A percentile compares a stretch with the other conserved stretches of the same genome.
These are phyloP conservation scores for Propithecus deckenii DNA, from an alignment of 2,797 vertebrate species.

Conservation along the genomic window DNA sequence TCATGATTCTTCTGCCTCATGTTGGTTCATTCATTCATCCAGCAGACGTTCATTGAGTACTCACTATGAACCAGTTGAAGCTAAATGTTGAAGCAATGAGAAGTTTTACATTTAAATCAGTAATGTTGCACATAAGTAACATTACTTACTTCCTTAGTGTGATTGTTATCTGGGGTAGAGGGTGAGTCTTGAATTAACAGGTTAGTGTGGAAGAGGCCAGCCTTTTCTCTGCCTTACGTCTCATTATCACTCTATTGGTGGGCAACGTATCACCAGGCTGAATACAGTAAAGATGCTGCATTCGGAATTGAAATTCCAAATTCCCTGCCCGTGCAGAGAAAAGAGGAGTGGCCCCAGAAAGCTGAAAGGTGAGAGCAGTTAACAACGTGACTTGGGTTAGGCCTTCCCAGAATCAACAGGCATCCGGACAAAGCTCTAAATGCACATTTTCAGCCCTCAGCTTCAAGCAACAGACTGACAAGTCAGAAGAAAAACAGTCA, in stretches of 20 bases:
- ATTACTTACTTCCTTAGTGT: neutral
- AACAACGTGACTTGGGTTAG: neutral
- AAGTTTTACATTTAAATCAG: neutral
- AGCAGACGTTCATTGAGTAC: neutral
- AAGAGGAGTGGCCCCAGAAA: neutral
- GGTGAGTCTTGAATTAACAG: neutral
- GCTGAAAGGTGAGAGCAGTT: neutral
- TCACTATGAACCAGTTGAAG: neutral
- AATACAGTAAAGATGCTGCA: neutral
- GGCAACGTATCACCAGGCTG: neutral
- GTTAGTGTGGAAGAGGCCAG: neutral
- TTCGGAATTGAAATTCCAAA: neutral
- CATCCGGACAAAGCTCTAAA: slow-evolving; percentile 73
- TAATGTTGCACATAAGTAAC: neutral
- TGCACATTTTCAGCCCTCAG: slow-evolving; percentile 71
- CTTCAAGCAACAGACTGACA: slow-evolving; percentile 74
- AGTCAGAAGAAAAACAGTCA: slow-evolving; percentile 35
- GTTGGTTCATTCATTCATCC: neutral
- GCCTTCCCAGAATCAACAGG: slow-evolving; percentile 59
- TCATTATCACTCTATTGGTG: neutral
- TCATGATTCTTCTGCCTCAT: accelerated
- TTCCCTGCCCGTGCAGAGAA: neutral
- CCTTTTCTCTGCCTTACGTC: neutral
- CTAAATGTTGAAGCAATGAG: neutral
- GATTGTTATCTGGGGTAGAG: neutral